Evolutionary conservation across 2,797 vertebrate genomes (phyloP), one percentile per base, ranked within the genome.

Genomic region (Vultur gryphus): DNA sequence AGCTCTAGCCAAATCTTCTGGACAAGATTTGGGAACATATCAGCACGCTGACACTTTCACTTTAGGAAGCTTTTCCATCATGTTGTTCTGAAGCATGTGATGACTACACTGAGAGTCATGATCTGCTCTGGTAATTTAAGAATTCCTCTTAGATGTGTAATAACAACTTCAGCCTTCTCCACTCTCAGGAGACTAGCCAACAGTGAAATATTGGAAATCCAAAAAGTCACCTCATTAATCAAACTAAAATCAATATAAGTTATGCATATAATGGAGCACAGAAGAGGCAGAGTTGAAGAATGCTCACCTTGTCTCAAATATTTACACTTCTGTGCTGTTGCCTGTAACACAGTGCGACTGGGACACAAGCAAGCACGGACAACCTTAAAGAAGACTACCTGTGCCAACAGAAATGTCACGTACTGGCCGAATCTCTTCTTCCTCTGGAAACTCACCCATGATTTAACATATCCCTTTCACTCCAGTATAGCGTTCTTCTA

Each of bases 81-180:
- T 5, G 3, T 43, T 87, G 13, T 37, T 86, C 67, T 61, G 82
- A 89, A 88, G 31, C 23, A 43, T 16, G 25, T 67, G 44, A n/a
- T 85, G 51, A 64, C 61, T 51, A 67, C 0, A 0, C 44, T 41
- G 49, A 58, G 48, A 71, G 17, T 57, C 52, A 78, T 1, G 2
- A 31, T 64, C 43, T 25, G 2, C 48, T 83, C 37, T 85, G 20
- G 16, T 64, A 58, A 57, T 24, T 77, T 41, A 52, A 39, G 20
- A 87, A 76, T 84, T 84, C 11, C 37, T 76, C 31, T 51, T 11
- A n/a, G 28, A 58, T 39, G 18, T 1, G 9, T 21, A 19, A 37
- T 13, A 59, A 44, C 4, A 26, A 52, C 20, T 75, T 84, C 65
- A 41, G 39, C 20, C 54, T 78, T 91, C 2, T 0, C 29, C 17